Evolutionary conservation across 2,797 vertebrate species (phyloP).

Genomic region (Loriculus beryllinus): DNA sequence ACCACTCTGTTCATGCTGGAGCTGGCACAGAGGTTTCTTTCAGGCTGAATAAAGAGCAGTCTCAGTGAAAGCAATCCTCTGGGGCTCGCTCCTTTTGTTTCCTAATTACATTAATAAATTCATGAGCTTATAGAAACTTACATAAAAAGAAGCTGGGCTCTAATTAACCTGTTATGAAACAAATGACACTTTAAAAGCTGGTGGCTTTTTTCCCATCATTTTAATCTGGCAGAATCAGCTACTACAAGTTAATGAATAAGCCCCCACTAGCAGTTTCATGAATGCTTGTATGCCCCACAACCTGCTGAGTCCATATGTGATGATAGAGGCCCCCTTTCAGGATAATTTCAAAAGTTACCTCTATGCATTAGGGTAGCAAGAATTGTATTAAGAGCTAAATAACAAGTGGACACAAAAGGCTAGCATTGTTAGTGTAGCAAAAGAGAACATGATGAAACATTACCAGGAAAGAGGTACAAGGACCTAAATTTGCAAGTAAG

Average conservation of each 20-base stretch:
- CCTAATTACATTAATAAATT: not conserved
- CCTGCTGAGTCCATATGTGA: fast-evolving
- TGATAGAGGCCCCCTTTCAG: not conserved
- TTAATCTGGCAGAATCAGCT: not conserved
- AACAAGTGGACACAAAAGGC: not conserved
- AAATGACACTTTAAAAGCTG: not conserved
- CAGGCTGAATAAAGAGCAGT: not conserved
- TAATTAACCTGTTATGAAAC: not conserved
- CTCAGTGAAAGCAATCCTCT: not conserved
- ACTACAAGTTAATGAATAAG: not conserved
- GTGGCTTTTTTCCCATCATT: not conserved
- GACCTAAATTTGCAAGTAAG: not conserved
- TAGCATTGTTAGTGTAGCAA: not conserved
- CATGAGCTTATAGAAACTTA: not conserved
- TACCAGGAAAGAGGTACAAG: not conserved
- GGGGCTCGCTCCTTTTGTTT: not conserved
- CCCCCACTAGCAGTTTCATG: not conserved
- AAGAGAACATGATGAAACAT: not conserved
- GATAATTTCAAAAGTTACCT: not conserved
- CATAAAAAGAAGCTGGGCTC: not conserved
- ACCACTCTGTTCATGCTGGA: not conserved
- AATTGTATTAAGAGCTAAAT: not conserved
- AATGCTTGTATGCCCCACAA: not conserved
- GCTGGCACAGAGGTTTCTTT: not conserved
- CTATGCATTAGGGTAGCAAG: not conserved